These are phyloP conservation scores for Mohoua ochrocephala DNA, from an alignment of 2,113 vertebrate species.

Conservation along the genomic window DNA sequence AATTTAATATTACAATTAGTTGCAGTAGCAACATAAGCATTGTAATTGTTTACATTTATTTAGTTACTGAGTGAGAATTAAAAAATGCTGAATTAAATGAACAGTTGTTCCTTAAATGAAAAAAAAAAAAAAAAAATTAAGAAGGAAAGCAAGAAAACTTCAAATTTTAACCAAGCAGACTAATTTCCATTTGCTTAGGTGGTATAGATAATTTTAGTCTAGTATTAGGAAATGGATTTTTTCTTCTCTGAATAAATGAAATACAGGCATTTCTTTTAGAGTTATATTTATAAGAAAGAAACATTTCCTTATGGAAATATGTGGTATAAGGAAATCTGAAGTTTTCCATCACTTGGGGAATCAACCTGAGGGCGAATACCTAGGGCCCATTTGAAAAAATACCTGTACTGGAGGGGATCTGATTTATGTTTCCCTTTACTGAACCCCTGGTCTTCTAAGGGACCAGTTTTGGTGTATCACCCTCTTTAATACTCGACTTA, in stretches of 20 bases:
- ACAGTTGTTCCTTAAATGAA: neutral
- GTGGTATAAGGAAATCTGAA: neutral
- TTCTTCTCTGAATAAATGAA: neutral
- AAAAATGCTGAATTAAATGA: slow-evolving; percentile 22
- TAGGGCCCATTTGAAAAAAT: neutral
- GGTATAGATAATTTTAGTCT: neutral
- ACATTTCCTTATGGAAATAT: neutral
- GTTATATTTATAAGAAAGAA: neutral
- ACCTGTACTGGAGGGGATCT: rapidly evolving
- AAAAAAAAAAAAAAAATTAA: neutral
- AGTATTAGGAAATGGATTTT: neutral
- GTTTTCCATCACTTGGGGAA: neutral
- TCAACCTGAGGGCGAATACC: neutral
- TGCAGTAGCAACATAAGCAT: slow-evolving; percentile 38
- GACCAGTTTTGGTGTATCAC: neutral
- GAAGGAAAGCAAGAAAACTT: neutral
- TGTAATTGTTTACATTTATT: slow-evolving; percentile 53
- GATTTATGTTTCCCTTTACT: neutral
- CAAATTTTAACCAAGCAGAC: neutral
- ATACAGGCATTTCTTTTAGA: neutral
- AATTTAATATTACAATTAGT: slow-evolving; percentile 64
- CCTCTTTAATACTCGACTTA: neutral
- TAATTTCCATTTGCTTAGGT: neutral
- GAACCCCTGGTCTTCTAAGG: neutral
- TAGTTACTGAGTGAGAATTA: slow-evolving; percentile 27